A percentile compares a stretch with the other conserved stretches of the same genome.
Conservation (phyloP, 2,113 vertebrate genomes). For the Thalassoma bifasciatum region DNA sequence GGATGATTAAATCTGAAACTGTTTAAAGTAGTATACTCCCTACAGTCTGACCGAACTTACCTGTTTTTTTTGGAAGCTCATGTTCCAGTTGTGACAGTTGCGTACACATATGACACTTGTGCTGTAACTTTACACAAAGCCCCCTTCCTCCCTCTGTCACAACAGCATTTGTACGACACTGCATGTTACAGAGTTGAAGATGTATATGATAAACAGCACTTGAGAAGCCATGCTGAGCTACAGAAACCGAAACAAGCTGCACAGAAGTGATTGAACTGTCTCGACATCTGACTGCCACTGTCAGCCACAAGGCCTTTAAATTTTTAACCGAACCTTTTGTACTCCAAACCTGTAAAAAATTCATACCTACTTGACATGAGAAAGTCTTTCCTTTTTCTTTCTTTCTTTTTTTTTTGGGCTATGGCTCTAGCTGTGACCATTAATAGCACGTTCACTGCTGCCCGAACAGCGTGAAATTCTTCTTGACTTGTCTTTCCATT, state of each 20-base stretch:
- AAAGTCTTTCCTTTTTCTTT: slow-evolving; percentile 64
- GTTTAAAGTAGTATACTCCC: background rate
- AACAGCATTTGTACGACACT: slow-evolving; percentile 1
- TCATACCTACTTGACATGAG: slow-evolving; percentile 82
- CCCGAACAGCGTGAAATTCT: slow-evolving; percentile 90
- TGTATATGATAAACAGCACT: slow-evolving; percentile 25
- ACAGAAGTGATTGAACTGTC: slow-evolving; percentile 65
- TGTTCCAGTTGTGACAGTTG: background rate
- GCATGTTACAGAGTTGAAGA: background rate
- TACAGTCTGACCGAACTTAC: background rate
- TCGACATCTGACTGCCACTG: slow-evolving; percentile 82
- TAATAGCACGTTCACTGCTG: slow-evolving; percentile 86
- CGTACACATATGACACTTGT: background rate
- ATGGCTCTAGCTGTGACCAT: slow-evolving; percentile 71
- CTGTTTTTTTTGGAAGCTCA: background rate
- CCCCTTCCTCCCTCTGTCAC: background rate
- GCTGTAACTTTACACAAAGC: background rate
- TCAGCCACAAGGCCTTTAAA: slow-evolving; percentile 80
- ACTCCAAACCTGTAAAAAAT: slow-evolving; percentile 88
- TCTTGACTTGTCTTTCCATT: slow-evolving; percentile 93
- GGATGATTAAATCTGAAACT: background rate
- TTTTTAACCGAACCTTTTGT: slow-evolving; percentile 89
- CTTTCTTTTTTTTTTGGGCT: slow-evolving; percentile 26
- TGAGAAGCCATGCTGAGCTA: background rate
- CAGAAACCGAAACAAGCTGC: slow-evolving; percentile 38